Evolutionary conservation across 2,888 invertebrate genomes (phyloP), one percentile per base, ranked within the genome.

Genomic region (Ophion ventricosus): DNA sequence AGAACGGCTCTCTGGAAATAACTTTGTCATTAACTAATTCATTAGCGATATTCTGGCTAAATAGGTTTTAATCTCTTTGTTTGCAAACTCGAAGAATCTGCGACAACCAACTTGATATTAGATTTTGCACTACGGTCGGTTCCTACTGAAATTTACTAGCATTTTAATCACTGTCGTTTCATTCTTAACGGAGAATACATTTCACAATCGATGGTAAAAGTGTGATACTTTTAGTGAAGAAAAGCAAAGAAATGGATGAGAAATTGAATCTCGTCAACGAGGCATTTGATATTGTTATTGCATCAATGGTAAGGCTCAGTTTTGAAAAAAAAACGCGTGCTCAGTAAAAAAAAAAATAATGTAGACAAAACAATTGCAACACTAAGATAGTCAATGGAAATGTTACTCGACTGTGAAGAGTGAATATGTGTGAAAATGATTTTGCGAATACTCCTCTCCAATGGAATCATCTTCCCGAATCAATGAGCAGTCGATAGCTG

Each of bases 11-110:
- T 23, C 23, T 3, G 43, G 10, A 43, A 81, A 69, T 73, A 23
- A 61, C 69, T 67, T 59, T 14, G 64, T 80, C 80, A 56, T 80
- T 61, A 23, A 72, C 25, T 63, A 61, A 80, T 80, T 77, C 72
- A 80, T 80, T 83, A 80, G 43, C 73, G 23, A 35, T 63, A 59
- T 70, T 64, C 69, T n/a, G 17, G 23, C 35, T 40, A 43, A 80
- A 79, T 74, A 59, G 70, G 35, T 76, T 75, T 49, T 63, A 49
- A 80, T 66, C 70, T 66, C 14, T 59, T 61, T 67, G 67, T 49
- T 25, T 49, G 49, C 8, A 49, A 43, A 49, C 25, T 17, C 20
- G 43, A 29, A 80, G 56, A 63, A 69, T 64, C 57, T 59, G 40
- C 40, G 59, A 57, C 17, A 20, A 20, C 35, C 20, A 70, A 40